Evolutionary conservation across 2,113 vertebrate genomes (phyloP).

Genomic region (Lynx canadensis): DNA sequence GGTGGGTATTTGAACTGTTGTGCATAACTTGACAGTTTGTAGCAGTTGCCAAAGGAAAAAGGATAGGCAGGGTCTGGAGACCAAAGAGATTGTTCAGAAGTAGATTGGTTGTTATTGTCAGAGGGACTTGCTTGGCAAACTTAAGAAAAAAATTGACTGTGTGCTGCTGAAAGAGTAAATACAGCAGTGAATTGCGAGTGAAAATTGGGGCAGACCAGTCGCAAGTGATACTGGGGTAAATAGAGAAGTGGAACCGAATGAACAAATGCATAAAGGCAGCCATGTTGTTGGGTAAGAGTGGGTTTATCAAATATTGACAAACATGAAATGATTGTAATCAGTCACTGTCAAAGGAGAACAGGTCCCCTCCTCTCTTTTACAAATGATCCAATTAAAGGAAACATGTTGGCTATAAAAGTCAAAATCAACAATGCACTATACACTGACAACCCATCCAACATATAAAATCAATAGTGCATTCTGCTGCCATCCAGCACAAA

Average conservation of each 20-base stretch:
- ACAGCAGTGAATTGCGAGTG: background rate
- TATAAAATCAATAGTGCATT: slow-evolving; percentile 91
- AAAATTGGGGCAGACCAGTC: slow-evolving; percentile 29
- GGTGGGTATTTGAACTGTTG: background rate
- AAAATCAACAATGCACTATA: slow-evolving; percentile 92
- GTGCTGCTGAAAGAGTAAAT: background rate
- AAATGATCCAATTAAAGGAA: slow-evolving; percentile 94
- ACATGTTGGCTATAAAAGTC: slow-evolving; percentile 93
- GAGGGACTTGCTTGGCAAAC: slow-evolving; percentile 37
- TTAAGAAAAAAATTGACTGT: background rate
- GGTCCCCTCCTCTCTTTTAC: slow-evolving; percentile 91
- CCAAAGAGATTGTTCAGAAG: background rate
- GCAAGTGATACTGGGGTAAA: slow-evolving; percentile 45
- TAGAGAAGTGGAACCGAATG: slow-evolving; percentile 68
- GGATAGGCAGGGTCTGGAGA: background rate
- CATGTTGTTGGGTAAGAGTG: slow-evolving; percentile 88
- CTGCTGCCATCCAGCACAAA: slow-evolving; percentile 88
- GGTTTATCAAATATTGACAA: slow-evolving; percentile 93
- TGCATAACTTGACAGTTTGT: background rate
- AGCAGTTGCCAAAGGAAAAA: background rate
- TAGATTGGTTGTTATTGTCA: slow-evolving; percentile 8
- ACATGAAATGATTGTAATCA: slow-evolving; percentile 92
- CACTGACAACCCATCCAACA: slow-evolving; percentile 92
- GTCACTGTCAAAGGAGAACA: slow-evolving; percentile 89
- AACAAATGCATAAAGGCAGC: slow-evolving; percentile 83